A percentile compares a stretch with the other conserved stretches of the same genome.
Conservation (phyloP, 2,797 vertebrate species). For the Adrianichthys oophorus region DNA sequence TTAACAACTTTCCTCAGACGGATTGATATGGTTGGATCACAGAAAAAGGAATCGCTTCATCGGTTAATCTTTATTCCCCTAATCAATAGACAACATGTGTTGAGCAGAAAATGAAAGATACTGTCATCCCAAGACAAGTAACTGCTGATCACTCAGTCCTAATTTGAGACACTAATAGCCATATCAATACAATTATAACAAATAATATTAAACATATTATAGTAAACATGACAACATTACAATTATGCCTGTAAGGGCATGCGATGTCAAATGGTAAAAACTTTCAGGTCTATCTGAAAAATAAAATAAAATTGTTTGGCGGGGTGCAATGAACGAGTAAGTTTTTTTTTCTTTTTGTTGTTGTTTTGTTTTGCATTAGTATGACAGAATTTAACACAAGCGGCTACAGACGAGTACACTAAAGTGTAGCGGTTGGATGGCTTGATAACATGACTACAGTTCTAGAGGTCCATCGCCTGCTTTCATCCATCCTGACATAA, state of each 20-base stretch:
- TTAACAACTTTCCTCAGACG: too few relatives aligned
- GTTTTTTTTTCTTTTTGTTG: constrained; percentile 14
- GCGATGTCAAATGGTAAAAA: constrained; percentile 21
- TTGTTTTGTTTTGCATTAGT: not conserved
- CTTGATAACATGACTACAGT: constrained; percentile 4
- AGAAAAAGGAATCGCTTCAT: too few relatives aligned
- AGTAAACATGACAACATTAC: too few relatives aligned
- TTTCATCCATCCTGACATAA: constrained; percentile 21
- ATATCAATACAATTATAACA: too few relatives aligned
- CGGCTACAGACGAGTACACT: constrained; percentile 1
- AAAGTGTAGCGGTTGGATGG: constrained; percentile 3
- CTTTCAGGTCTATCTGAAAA: constrained; percentile 32
- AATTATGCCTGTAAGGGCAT: constrained; percentile 36
- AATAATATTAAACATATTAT: too few relatives aligned
- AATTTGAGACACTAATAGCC: too few relatives aligned
- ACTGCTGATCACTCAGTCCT: too few relatives aligned
- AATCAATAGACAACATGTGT: too few relatives aligned
- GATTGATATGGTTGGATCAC: too few relatives aligned
- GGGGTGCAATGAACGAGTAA: constrained; percentile 36
- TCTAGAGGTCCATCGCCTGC: constrained; percentile 5
- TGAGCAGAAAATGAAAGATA: too few relatives aligned
- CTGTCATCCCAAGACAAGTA: too few relatives aligned
- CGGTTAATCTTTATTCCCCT: too few relatives aligned
- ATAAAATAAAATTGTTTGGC: constrained; percentile 52
- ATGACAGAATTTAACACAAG: constrained; percentile 1